phyloP scores from a whole-genome alignment of 2,113 vertebrate genomes.

The Holacanthus passer region DNA sequence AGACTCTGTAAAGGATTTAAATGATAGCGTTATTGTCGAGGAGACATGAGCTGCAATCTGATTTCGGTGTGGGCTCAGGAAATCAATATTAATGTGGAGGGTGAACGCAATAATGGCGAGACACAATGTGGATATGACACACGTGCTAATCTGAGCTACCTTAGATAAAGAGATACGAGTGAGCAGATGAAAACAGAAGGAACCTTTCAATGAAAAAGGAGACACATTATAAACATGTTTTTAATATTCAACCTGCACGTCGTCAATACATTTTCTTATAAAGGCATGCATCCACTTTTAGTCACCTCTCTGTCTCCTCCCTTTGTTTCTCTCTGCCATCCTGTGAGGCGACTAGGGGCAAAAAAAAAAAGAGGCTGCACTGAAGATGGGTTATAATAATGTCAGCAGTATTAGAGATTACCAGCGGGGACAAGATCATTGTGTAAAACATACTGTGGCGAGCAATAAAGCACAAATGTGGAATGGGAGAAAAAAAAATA shows the following conservation, averaged over 20 bases:
- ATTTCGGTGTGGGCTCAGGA: conserved; percentile 20
- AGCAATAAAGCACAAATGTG: conserved; percentile 49
- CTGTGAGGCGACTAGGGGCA: conserved; percentile 2
- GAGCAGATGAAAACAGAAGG: background rate
- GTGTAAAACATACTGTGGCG: conserved; percentile 56
- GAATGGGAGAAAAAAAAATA: conserved; percentile 14
- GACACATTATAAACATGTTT: conserved; percentile 6
- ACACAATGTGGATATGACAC: conserved; percentile 8
- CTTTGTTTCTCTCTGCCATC: conserved; percentile 17
- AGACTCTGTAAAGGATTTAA: conserved; percentile 40
- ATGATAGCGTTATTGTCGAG: conserved; percentile 18
- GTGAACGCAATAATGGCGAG: background rate
- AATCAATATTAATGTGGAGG: conserved; percentile 58
- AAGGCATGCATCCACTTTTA: background rate
- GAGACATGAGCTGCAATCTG: conserved; percentile 26
- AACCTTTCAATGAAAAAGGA: background rate
- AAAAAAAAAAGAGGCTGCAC: conserved; percentile 18
- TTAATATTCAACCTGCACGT: conserved; percentile 18
- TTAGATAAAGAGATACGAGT: background rate
- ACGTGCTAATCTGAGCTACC: conserved; percentile 27
- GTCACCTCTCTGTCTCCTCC: conserved; percentile 7
- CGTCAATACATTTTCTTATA: background rate
- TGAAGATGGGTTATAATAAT: conserved; percentile 44
- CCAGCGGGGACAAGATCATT: conserved; percentile 47
- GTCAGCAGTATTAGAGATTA: conserved; percentile 57